Evolutionary conservation across 1,140 invertebrate species (phyloP), one percentile per base, ranked within the genome.

Genomic region (Muscidifurax raptorellus): DNA sequence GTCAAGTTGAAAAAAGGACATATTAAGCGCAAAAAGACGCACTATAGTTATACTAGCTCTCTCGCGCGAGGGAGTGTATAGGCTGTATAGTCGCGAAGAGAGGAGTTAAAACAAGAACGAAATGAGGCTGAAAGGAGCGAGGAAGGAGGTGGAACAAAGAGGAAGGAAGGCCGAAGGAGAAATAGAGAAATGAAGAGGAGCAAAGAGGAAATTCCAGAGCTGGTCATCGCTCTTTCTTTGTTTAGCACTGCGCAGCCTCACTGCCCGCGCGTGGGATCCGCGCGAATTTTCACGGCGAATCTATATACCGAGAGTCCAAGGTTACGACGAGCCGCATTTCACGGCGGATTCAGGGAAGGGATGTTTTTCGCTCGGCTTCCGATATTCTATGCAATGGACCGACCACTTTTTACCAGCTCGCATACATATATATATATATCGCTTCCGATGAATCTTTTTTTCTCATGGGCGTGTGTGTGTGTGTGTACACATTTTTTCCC

Each of bases 151-250:
- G 36, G 52, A 66, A 79, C n/a, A 47, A 86, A 86, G 83, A 89
- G 87, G 87, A 86, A 86, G 83, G 86, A 81, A 80, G 84, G 83
- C 71, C 81, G 72, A 88, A 86, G 79, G 67, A 84, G 80, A 77
- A 83, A 84, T 74, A 81, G 40, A 83, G 82, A 85, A 80, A 52
- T 66, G 69, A 85, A 85, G 77, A 80, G 69, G 77, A 85, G 76
- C 76, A 80, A 84, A 84, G 47, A 84, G 83, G 77, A 71, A 78
- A 83, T 83, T 83, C 82, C 82, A 83, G 72, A 83, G 82, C 74
- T 83, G 82, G 74, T 83, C 82, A 83, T 83, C 82, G 82, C 74
- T 83, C 82, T 83, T 83, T 83, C 82, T 77, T 83, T 83, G 82
- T 83, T 83, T 77, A 74, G 82, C 69, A 36, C 64, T n/a, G 74